A percentile compares a stretch with the other conserved stretches of the same genome.
Evolutionary conservation across 2,113 vertebrate species (phyloP).

Genomic region (Cephalopholis sonnerati): DNA sequence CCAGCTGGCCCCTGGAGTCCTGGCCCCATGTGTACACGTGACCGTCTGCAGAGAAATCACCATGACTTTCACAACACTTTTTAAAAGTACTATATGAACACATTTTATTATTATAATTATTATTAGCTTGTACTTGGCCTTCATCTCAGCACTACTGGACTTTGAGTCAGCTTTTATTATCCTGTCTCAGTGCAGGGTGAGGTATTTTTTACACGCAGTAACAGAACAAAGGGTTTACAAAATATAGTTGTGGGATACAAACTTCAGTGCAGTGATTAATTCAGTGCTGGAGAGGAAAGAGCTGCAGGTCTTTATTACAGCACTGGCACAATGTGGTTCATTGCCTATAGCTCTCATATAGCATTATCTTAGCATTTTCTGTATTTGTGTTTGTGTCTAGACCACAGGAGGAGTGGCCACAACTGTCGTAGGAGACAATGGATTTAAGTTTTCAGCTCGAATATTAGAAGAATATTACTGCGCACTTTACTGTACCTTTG

Average conservation of each 20-base stretch:
- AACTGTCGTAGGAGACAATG: too few species aligned
- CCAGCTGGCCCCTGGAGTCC: slow-evolving; percentile 89
- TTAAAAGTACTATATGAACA: too few species aligned
- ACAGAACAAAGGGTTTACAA: not conserved
- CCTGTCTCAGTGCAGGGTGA: not conserved
- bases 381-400: too few species aligned
- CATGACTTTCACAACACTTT: not conserved
- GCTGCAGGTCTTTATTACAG: not conserved
- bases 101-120: not conserved
- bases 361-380: too few species aligned
- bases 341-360: not conserved
- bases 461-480: too few species aligned
- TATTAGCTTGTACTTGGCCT: not conserved
- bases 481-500: slow-evolving; percentile 75
- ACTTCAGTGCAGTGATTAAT: not conserved
- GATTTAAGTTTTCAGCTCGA: not conserved
- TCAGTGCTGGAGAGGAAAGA: not conserved
- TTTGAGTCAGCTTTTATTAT: not conserved
- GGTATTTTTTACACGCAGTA: not conserved
- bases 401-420: too few species aligned
- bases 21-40: slow-evolving; percentile 88
- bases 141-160: not conserved
- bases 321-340: not conserved
- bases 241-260: not conserved
- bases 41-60: slow-evolving; percentile 45